phyloP scores from a whole-genome alignment of 2,113 vertebrate species.

The Marmota flaviventris region DNA sequence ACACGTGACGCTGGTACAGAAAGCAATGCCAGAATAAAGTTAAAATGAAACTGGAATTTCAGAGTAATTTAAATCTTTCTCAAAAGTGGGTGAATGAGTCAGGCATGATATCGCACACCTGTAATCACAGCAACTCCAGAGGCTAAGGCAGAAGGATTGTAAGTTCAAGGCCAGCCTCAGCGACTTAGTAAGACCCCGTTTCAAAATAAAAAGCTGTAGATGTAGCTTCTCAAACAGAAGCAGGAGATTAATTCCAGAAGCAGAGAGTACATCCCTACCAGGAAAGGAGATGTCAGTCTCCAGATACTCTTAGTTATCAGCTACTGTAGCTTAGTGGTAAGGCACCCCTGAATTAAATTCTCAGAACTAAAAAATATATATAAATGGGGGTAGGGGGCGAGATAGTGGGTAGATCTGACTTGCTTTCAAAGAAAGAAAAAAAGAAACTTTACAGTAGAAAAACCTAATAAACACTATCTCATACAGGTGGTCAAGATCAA shows the following conservation, averaged over 20 bases:
- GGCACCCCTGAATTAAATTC: no score
- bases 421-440: background rate
- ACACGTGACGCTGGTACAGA: background rate
- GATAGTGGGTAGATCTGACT: background rate
- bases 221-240: background rate
- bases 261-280: background rate
- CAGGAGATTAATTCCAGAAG: background rate
- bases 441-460: background rate
- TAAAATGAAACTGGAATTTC: constrained; percentile 10
- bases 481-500: background rate
- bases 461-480: background rate
- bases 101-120: no score
- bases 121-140: no score
- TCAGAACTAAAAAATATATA: no score
- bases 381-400: no score
- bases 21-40: background rate
- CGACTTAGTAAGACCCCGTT: no score
- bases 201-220: no score
- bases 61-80: background rate
- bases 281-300: background rate
- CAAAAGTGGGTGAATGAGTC: background rate
- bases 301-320: background rate
- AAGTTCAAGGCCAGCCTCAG: no score
- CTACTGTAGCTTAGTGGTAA: background rate
- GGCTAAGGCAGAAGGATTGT: no score